phyloP scores from a whole-genome alignment of 2,888 invertebrate species.

The Leucoptera coffeella region DNA sequence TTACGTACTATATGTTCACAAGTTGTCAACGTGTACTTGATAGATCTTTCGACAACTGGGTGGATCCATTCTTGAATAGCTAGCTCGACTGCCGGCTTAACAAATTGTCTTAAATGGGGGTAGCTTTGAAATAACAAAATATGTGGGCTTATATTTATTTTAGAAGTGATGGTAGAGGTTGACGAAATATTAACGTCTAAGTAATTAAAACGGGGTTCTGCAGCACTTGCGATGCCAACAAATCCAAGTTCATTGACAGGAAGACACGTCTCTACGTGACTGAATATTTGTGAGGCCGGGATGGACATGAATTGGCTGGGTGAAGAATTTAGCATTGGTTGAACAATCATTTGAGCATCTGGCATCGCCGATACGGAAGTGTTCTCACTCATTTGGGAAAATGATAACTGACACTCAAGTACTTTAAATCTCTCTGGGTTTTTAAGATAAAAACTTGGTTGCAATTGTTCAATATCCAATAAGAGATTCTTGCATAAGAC shows the following conservation, averaged over 20 bases:
- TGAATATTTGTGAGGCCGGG: slow-evolving; percentile 25
- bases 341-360: slow-evolving; percentile 24
- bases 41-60: slow-evolving; percentile 92
- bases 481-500: slow-evolving; percentile 92
- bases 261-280: too few species aligned
- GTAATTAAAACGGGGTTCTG: slow-evolving; percentile 86
- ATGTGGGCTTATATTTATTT: slow-evolving; percentile 71
- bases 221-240: slow-evolving; percentile 60
- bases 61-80: slow-evolving; percentile 95
- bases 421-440: slow-evolving; percentile 77
- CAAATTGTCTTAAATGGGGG: slow-evolving; percentile 83
- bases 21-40: slow-evolving; percentile 93
- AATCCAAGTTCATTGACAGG: slow-evolving; percentile 29
- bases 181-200: slow-evolving; percentile 80
- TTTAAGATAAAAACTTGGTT: slow-evolving; percentile 81
- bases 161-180: slow-evolving; percentile 69
- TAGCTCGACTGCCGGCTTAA: slow-evolving; percentile 85
- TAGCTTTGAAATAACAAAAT: slow-evolving; percentile 82
- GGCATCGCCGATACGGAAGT: slow-evolving; percentile 12
- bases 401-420: slow-evolving; percentile 86
- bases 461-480: slow-evolving; percentile 79
- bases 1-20: slow-evolving; percentile 95
- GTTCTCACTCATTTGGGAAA: slow-evolving; percentile 55
- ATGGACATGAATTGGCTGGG: slow-evolving; percentile 30
- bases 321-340: too few species aligned